Evolutionary conservation across 1,140 invertebrate genomes (phyloP).

Genomic region (Brachionus asplanchnoidis): DNA sequence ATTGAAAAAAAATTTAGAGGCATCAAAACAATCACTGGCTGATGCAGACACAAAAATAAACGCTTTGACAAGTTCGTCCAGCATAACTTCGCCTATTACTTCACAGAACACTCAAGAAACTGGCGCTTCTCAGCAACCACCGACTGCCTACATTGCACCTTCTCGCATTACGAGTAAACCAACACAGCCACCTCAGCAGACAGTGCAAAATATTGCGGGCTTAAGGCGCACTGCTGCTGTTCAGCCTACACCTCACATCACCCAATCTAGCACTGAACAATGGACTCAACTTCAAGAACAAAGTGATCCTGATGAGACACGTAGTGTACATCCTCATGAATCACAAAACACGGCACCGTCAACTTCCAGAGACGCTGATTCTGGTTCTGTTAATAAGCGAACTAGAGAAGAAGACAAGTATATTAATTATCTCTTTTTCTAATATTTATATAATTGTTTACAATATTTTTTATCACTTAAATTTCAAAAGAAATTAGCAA

Average conservation of each 20-base stretch:
- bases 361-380: background rate
- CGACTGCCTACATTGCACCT: conserved; percentile 35
- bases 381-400: background rate
- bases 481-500: too few relatives aligned
- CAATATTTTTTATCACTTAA: too few relatives aligned
- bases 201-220: background rate
- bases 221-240: conserved; percentile 30
- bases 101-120: background rate
- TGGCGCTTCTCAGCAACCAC: background rate
- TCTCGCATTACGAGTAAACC: conserved; percentile 3
- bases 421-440: background rate
- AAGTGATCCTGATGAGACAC: background rate
- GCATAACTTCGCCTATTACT: background rate
- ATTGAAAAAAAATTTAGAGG: conserved; percentile 29
- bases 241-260: conserved; percentile 20
- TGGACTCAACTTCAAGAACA: background rate
- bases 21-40: background rate
- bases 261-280: conserved; percentile 1
- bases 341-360: background rate
- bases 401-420: conserved; percentile 33
- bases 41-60: conserved; percentile 19
- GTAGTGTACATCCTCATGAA: background rate
- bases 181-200: background rate
- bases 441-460: too few relatives aligned
- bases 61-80: background rate